phyloP scores from a whole-genome alignment of 2,888 invertebrate genomes.

The Drosophila meridionalis region DNA sequence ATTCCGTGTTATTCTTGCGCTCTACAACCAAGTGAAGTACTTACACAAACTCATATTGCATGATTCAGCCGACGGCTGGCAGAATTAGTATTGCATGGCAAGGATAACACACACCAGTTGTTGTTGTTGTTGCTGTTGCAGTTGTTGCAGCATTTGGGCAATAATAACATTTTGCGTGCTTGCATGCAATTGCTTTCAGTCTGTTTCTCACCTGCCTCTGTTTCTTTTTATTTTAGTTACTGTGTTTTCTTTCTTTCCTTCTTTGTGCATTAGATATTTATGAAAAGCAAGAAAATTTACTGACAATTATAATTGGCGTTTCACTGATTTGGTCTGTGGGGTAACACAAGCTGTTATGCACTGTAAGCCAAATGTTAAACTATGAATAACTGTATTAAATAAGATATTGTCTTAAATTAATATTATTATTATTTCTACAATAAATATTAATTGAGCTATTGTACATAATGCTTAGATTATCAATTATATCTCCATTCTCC shows the following conservation, averaged over 20 bases:
- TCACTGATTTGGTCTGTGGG: conserved; percentile 10
- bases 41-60: conserved; percentile 36
- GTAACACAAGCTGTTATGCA: conserved; percentile 11
- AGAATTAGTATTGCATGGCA: conserved; percentile 42
- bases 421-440: background rate
- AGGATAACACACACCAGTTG: conserved; percentile 48
- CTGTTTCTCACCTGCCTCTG: conserved; percentile 21
- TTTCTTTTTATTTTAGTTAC: conserved; percentile 5
- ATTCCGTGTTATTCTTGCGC: conserved; percentile 10
- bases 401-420: background rate
- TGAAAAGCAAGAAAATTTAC: conserved; percentile 60
- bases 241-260: conserved; percentile 5
- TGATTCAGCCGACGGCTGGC: conserved; percentile 54
- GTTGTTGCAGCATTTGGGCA: conserved; percentile 43
- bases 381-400: background rate
- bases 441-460: background rate
- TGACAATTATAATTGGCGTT: conserved; percentile 56
- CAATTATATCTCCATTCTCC: background rate
- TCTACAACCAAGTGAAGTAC: conserved; percentile 9
- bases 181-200: conserved; percentile 73
- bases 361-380: background rate
- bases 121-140: conserved; percentile 18
- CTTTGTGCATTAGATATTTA: conserved; percentile 69
- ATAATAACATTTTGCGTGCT: conserved; percentile 76
- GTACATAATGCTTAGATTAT: background rate